A percentile compares a stretch with the other conserved stretches of the same genome.
Evolutionary conservation across 2,888 invertebrate genomes (phyloP).

Genomic region (Drosophila anomalata): DNA sequence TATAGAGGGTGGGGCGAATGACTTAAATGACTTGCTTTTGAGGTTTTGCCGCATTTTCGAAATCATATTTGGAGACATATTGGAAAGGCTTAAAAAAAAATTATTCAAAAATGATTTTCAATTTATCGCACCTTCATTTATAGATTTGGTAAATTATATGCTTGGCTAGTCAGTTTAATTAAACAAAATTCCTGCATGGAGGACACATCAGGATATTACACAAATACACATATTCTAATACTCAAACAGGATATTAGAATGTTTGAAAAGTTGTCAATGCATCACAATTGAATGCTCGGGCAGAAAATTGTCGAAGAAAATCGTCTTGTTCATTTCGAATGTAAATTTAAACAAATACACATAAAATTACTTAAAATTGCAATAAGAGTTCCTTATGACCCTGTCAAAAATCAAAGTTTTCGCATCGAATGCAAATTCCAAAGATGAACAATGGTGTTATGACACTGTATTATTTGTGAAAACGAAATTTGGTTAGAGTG

Average conservation of each 20-base stretch:
- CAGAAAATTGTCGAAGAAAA: slow-evolving; percentile 47
- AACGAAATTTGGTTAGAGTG: not conserved
- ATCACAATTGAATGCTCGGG: slow-evolving; percentile 8
- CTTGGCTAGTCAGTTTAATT: slow-evolving; percentile 59
- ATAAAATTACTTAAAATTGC: slow-evolving; percentile 72
- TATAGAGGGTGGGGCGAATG: slow-evolving; percentile 13
- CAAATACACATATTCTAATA: not conserved
- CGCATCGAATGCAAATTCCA: not conserved
- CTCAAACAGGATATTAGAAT: slow-evolving; percentile 40
- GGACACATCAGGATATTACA: slow-evolving; percentile 21
- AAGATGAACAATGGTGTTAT: not conserved
- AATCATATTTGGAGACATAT: not conserved
- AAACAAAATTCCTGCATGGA: slow-evolving; percentile 56
- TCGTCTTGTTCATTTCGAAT: slow-evolving; percentile 41
- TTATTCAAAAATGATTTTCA: not conserved
- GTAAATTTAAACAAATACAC: slow-evolving; percentile 61
- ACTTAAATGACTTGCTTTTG: slow-evolving; percentile 37
- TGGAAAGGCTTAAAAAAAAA: not conserved
- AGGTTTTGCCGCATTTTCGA: not conserved
- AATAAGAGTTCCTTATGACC: slow-evolving; percentile 14
- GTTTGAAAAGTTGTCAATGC: slow-evolving; percentile 66
- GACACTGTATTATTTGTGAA: not conserved
- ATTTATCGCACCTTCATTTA: slow-evolving; percentile 15
- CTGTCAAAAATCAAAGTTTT: slow-evolving; percentile 56
- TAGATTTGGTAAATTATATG: slow-evolving; percentile 17